Conservation (phyloP, 2,113 vertebrate species). For the Prochilodus magdalenae region DNA sequence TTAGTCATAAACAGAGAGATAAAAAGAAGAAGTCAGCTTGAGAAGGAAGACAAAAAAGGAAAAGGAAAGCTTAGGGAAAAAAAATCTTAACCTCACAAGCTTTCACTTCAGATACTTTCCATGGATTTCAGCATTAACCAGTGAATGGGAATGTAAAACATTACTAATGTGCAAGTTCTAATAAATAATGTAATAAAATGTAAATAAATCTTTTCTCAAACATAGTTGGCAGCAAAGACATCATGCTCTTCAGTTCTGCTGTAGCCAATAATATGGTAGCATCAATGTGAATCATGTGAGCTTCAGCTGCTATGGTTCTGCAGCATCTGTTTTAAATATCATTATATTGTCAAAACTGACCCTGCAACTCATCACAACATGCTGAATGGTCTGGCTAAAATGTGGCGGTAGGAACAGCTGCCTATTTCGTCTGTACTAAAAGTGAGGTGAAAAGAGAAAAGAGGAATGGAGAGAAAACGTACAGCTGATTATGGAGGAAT, state of each 20-base stretch:
- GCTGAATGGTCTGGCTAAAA: background rate
- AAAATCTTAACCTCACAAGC: too few relatives aligned
- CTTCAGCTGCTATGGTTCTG: background rate
- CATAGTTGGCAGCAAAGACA: background rate
- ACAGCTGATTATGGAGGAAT: background rate
- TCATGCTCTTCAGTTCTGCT: background rate
- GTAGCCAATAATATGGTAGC: background rate
- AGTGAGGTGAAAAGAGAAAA: too few relatives aligned
- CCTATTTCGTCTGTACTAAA: background rate
- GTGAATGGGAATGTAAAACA: too few relatives aligned
- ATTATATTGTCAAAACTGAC: background rate
- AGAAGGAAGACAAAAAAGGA: background rate
- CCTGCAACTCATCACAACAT: background rate
- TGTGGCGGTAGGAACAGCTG: background rate
- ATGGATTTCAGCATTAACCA: too few relatives aligned
- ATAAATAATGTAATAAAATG: too few relatives aligned
- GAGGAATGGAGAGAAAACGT: too few relatives aligned
- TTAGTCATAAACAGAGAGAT: constrained; percentile 36
- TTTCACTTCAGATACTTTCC: too few relatives aligned
- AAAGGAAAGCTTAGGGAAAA: background rate
- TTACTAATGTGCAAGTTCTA: too few relatives aligned
- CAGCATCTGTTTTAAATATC: constrained; percentile 2
- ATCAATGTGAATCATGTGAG: too few relatives aligned
- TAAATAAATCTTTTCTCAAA: background rate
- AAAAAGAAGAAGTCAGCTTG: background rate